A percentile compares a stretch with the other conserved stretches of the same genome.
These are phyloP conservation scores for Caenorhabditis sp. DNA, from an alignment of 2,888 invertebrate species.

Conservation along the genomic window DNA sequence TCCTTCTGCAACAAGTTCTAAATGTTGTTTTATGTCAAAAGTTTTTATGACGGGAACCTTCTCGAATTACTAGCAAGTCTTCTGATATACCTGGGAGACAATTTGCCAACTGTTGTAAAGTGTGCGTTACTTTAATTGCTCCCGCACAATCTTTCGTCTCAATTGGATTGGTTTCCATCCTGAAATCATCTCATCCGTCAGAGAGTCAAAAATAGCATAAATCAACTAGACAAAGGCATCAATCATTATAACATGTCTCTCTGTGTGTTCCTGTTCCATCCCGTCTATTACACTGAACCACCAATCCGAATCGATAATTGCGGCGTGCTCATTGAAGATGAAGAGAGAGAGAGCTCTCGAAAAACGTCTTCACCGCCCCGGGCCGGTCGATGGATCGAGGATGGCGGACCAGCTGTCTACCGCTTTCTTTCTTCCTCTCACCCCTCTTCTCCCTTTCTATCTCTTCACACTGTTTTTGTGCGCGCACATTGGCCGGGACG, in stretches of 20 bases:
- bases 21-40: slow-evolving; percentile 30
- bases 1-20: slow-evolving; percentile 18
- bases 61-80: slow-evolving; percentile 19
- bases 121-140: slow-evolving; percentile 26
- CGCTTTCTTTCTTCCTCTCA: slow-evolving; percentile 33
- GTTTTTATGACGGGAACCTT: slow-evolving; percentile 40
- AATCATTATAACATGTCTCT: slow-evolving; percentile 63
- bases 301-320: slow-evolving; percentile 59
- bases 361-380: slow-evolving; percentile 58
- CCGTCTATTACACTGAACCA: slow-evolving; percentile 51
- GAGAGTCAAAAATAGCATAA: slow-evolving; percentile 48
- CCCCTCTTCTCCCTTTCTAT: slow-evolving; percentile 15
- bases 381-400: slow-evolving; percentile 49
- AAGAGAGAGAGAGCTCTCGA: slow-evolving; percentile 47
- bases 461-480: slow-evolving; percentile 51
- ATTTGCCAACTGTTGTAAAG: slow-evolving; percentile 55
- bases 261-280: slow-evolving; percentile 33
- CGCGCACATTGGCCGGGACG: slow-evolving; percentile 45
- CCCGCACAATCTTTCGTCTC: slow-evolving; percentile 14
- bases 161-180: slow-evolving; percentile 11
- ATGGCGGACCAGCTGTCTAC: slow-evolving; percentile 54
- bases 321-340: slow-evolving; percentile 54
- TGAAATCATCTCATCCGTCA: slow-evolving; percentile 31
- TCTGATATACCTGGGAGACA: slow-evolving; percentile 44
- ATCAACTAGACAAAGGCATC: slow-evolving; percentile 49